Percentiles rank a stretch among this genome's conserved stretches.
These are phyloP conservation scores for Silurus lanzhouensis DNA, from an alignment of 2,797 vertebrate species.

Conservation along the genomic window DNA sequence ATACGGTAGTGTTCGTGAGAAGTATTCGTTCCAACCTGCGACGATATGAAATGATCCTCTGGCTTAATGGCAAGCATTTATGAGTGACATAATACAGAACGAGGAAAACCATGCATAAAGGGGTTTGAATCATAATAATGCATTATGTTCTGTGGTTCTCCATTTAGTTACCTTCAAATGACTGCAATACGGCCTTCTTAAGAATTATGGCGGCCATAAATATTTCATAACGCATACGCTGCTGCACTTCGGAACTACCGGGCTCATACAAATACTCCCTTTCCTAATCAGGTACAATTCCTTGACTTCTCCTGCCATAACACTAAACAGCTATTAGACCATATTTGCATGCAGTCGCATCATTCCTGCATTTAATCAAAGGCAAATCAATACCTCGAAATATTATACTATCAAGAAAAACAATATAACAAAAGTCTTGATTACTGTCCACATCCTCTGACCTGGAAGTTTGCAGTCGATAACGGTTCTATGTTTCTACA, in stretches of 20 bases:
- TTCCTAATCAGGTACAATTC: conserved; percentile 53
- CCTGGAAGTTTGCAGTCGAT: conserved; percentile 4
- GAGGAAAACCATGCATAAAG: conserved; percentile 54
- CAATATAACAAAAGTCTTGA: background rate
- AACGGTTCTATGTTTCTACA: conserved; percentile 4
- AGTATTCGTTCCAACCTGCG: conserved; percentile 44
- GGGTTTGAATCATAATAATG: conserved; percentile 50
- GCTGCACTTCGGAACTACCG: conserved; percentile 41
- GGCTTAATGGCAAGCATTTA: conserved; percentile 47
- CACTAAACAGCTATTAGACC: background rate
- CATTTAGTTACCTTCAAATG: conserved; percentile 54
- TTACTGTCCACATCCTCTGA: conserved; percentile 1
- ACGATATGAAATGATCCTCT: conserved; percentile 47
- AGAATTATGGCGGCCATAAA: conserved; percentile 51
- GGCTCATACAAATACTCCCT: conserved; percentile 45
- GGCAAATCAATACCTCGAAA: conserved; percentile 18
- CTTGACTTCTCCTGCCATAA: conserved; percentile 38
- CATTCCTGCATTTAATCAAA: conserved; percentile 7
- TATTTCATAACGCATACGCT: conserved; percentile 49
- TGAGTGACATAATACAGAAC: conserved; percentile 53
- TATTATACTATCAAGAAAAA: background rate
- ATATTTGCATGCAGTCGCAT: background rate
- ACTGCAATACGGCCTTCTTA: conserved; percentile 50
- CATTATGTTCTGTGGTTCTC: conserved; percentile 55
- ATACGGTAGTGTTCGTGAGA: conserved; percentile 40